Evolutionary conservation across 2,113 vertebrate species (phyloP).

Genomic region (Channa maculata): DNA sequence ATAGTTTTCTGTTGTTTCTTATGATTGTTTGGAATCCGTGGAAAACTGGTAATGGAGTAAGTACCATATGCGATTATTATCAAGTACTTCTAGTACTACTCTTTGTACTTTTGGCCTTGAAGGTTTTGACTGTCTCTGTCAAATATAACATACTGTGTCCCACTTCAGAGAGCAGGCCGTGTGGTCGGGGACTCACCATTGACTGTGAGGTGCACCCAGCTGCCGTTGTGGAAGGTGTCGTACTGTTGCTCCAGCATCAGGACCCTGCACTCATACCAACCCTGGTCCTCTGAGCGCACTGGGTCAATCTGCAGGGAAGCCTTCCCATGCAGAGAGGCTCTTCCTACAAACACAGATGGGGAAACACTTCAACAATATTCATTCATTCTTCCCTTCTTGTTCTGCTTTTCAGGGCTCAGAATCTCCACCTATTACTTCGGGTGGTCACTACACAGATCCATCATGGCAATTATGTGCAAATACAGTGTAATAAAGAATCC

Average conservation of each 20-base stretch:
- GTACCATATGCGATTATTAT: background rate
- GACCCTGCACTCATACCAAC: conserved; percentile 99
- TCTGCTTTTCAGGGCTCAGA: background rate
- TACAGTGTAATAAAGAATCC: too few species aligned
- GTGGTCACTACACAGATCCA: conserved; percentile 17
- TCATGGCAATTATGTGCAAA: conserved; percentile 33
- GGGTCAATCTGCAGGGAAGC: conserved; percentile 97
- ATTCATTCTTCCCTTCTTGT: background rate
- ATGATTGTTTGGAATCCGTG: too few species aligned
- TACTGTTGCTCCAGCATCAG: conserved; percentile 98
- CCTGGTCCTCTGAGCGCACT: conserved; percentile 96
- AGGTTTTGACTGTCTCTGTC: too few species aligned
- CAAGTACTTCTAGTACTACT: background rate
- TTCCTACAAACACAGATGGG: conserved; percentile 80
- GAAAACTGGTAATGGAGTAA: background rate
- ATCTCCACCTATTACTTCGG: background rate
- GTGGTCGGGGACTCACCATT: conserved; percentile 86
- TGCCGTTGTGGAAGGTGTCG: conserved; percentile 99
- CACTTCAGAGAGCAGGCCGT: background rate
- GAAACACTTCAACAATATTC: background rate
- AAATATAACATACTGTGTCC: background rate
- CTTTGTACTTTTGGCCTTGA: conserved; percentile 3
- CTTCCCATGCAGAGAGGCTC: conserved; percentile 95
- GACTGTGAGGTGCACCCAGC: conserved; percentile 99
- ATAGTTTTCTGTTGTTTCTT: too few species aligned